Conservation (phyloP, 2,888 invertebrate species). For the Piscicola geometra region DNA sequence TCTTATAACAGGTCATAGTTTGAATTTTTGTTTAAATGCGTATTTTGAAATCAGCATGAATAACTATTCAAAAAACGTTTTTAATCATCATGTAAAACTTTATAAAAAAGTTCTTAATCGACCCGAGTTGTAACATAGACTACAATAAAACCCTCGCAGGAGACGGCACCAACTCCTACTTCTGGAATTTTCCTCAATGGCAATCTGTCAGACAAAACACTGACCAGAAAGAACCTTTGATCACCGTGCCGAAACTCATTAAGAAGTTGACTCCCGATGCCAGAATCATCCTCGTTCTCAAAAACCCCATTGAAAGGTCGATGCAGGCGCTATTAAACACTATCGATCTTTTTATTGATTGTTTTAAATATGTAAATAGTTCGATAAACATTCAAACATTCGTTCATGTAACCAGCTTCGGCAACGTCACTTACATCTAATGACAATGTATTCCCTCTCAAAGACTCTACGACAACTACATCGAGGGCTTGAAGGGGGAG, state of each 20-base stretch:
- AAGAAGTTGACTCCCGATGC: conserved; percentile 33
- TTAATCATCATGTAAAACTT: too few species aligned
- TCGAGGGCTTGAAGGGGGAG: not conserved
- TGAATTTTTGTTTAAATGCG: not conserved
- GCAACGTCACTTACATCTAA: too few species aligned
- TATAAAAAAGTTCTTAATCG: too few species aligned
- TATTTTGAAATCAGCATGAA: too few species aligned
- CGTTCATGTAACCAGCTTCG: too few species aligned
- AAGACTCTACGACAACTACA: conserved; percentile 20
- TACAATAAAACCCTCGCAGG: too few species aligned
- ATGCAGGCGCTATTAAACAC: not conserved
- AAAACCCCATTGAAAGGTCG: conserved; percentile 37
- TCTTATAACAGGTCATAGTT: conserved; percentile 31
- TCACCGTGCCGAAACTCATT: conserved; percentile 34
- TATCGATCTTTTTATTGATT: not conserved
- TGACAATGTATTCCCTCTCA: too few species aligned
- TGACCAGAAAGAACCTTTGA: conserved; percentile 26
- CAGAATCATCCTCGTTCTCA: conserved; percentile 36
- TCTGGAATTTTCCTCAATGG: conserved; percentile 35
- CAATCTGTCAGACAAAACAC: conserved; percentile 20
- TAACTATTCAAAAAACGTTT: too few species aligned
- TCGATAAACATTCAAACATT: too few species aligned
- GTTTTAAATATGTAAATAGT: too few species aligned
- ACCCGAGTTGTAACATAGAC: too few species aligned
- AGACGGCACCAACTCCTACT: conserved; percentile 36